These are phyloP conservation scores for Oncopodura yosiiana DNA, from an alignment of 1,140 invertebrate species.

Conservation along the genomic window DNA sequence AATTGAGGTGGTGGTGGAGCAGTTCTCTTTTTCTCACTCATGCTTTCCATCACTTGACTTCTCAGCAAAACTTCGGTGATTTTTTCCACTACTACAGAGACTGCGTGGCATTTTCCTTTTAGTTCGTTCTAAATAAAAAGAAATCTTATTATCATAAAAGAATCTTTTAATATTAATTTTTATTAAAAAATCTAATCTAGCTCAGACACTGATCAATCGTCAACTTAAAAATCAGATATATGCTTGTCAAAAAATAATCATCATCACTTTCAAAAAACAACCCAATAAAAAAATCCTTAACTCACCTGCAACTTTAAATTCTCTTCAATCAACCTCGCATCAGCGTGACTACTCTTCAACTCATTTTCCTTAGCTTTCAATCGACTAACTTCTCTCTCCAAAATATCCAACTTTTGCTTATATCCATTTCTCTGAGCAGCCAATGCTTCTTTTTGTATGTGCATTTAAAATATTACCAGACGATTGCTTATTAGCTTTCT, in stretches of 20 bases:
- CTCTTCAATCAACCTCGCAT: conserved; percentile 19
- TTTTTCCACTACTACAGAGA: conserved; percentile 31
- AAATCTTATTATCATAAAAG: not conserved
- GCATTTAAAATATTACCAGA: not conserved
- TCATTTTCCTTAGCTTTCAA: conserved; percentile 22
- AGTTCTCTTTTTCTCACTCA: not conserved
- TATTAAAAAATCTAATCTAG: not conserved
- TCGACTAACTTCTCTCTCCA: conserved; percentile 19
- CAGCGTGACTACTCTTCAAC: conserved; percentile 8
- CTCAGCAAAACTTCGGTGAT: conserved; percentile 26
- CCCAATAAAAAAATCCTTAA: not conserved
- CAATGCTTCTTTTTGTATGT: conserved; percentile 18
- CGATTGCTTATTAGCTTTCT: not conserved
- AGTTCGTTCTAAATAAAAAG: conserved; percentile 22
- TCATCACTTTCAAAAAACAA: not conserved
- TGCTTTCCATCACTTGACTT: not conserved
- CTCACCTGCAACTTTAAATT: conserved; percentile 28
- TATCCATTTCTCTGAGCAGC: conserved; percentile 16
- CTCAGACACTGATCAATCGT: not conserved
- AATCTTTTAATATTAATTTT: not conserved
- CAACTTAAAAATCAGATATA: conserved; percentile 11
- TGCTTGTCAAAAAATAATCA: conserved; percentile 16
- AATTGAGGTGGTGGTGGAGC: not conserved
- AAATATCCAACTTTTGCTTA: conserved; percentile 15
- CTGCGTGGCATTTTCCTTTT: conserved; percentile 25